These are phyloP conservation scores for Pycnomerus fuliginosus DNA, from an alignment of 2,888 invertebrate species.

Conservation along the genomic window DNA sequence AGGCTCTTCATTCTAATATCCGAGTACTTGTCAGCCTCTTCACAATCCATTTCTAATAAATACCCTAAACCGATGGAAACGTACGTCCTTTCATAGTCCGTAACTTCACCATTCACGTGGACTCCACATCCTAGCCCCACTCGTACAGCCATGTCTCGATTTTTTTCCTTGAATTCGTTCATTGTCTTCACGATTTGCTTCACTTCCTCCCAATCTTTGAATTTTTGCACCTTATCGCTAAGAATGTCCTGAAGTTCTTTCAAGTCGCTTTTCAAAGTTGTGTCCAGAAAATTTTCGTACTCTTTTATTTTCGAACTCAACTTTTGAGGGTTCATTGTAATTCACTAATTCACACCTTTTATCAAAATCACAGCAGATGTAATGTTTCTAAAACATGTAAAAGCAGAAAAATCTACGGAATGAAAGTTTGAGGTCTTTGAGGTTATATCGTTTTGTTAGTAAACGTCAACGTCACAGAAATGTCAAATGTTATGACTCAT, in stretches of 20 bases:
- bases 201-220: conserved; percentile 47
- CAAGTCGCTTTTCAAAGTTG: conserved; percentile 47
- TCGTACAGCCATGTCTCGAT: conserved; percentile 39
- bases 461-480: too few relatives aligned
- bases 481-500: too few relatives aligned
- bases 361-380: too few relatives aligned
- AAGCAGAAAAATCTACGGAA: too few relatives aligned
- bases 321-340: too few relatives aligned
- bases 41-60: conserved; percentile 48
- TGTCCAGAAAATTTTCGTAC: conserved; percentile 48
- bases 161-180: conserved; percentile 41
- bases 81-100: conserved; percentile 40
- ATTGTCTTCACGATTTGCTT: conserved; percentile 40
- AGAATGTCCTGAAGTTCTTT: conserved; percentile 42
- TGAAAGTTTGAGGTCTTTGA: too few relatives aligned
- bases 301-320: conserved; percentile 44
- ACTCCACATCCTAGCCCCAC: conserved; percentile 39
- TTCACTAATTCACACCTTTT: too few relatives aligned
- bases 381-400: too few relatives aligned
- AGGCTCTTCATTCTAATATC: conserved; percentile 45
- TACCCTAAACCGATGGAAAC: conserved; percentile 47
- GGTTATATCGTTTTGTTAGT: too few relatives aligned
- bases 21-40: conserved; percentile 49
- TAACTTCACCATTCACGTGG: conserved; percentile 40
- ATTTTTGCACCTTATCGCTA: conserved; percentile 35